Base-by-base conservation (phyloP, 2,888 invertebrate species). In the Philhelius pedissequus region DNA sequence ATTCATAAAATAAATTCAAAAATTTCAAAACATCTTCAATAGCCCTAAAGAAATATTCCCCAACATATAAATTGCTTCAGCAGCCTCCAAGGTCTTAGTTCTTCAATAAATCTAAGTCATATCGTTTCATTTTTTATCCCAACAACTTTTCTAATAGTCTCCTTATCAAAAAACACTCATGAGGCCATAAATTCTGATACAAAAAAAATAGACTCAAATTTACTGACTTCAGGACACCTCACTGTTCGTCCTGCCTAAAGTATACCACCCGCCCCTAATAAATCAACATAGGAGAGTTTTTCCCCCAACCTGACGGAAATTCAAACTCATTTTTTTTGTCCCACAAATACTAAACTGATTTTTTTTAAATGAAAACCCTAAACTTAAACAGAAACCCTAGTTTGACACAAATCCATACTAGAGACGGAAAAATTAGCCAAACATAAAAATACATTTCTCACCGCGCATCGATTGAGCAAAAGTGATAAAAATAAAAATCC, bases 401-500 rank as follows among this genome's bases (percentile, higher is more conserved):
- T 52, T 52, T 70, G 70, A 78, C 78, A 78, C 78, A 68, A 79
- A 79, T 84, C 75, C 75, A 50, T 54, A 64, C 43, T 64, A 64
- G 25, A 66, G 52, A 27, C 74, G 30, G 40, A 32, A 43, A 75
- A 69, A 62, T 54, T 56, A 75, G 64, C 48, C 56, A 48, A 81
- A 75, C 45, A 54, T n/a, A 58, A 48, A 56, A 45, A 38, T 20
- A 64, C 20, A 27, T 27, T 15, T 3, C 45, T 20, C 45, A 11
- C 22, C n/a, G 3, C 30, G 6, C 58, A 6, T 27, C 52, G 27
- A 54, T n/a, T 50, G 48, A n/a, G 25, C 25, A 30, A 81, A 62
- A 82, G 73, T 81, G 81, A 83, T 78, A 86, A 75, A 82, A 79
- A 83, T 78, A 86, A 75, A 82, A 79, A 58, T 82, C 71, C 73